Conservation (phyloP, 2,888 invertebrate genomes). For the Bellardia bayeri region DNA sequence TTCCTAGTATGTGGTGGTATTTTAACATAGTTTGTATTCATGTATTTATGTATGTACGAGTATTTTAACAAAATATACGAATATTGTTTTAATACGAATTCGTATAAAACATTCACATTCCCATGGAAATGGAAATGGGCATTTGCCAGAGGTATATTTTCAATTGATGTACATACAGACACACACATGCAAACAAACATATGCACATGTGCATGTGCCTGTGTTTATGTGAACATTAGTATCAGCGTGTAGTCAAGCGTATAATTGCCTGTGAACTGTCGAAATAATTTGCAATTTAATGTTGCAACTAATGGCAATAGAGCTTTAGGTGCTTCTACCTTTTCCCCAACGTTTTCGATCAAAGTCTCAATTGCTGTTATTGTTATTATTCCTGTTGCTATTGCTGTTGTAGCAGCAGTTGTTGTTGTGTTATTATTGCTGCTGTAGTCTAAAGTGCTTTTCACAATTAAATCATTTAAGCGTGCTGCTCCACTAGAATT, state of each 20-base stretch:
- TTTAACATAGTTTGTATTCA: constrained; percentile 41
- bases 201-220: background rate
- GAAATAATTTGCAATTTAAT: constrained; percentile 72
- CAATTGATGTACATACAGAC: constrained; percentile 22
- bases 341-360: constrained; percentile 53
- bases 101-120: constrained; percentile 11
- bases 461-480: constrained; percentile 56
- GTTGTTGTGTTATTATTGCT: constrained; percentile 30
- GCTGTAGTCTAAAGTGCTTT: constrained; percentile 48
- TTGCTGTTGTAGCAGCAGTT: background rate
- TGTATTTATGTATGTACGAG: background rate
- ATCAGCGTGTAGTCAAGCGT: constrained; percentile 53
- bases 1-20: constrained; percentile 32
- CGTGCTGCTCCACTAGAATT: constrained; percentile 16
- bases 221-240: background rate
- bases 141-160: constrained; percentile 42
- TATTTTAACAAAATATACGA: constrained; percentile 50
- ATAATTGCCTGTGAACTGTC: constrained; percentile 71
- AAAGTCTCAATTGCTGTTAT: constrained; percentile 42
- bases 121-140: constrained; percentile 42
- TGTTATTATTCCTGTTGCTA: constrained; percentile 18
- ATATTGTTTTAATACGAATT: constrained; percentile 62
- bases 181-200: background rate
- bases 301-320: constrained; percentile 71
- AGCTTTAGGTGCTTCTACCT: constrained; percentile 54